Evolutionary conservation across 1,140 invertebrate species (phyloP), one percentile per base, ranked within the genome.

Genomic region (Charaxes varanes): DNA sequence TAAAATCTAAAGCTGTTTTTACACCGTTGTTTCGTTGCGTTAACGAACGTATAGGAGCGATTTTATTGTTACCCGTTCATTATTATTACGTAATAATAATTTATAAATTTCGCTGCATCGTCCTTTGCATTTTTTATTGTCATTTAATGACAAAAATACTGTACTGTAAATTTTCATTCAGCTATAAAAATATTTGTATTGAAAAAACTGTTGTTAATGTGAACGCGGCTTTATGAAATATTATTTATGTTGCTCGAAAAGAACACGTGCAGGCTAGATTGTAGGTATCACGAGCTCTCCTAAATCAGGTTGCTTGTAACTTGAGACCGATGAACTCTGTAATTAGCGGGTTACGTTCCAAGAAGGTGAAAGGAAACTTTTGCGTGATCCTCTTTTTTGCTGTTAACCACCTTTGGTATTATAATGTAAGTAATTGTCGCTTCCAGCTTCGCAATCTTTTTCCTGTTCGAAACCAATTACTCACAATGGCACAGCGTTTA

Each of bases 321-420:
- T 45, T 27, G 60, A 68, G 60, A 66, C 58, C 56, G 54, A 57
- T 60, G 62, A 65, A 67, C 65, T 59, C 43, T 16, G 42, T 68
- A 64, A 71, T 73, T 65, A 67, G 55, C 64, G 43, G 57, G 57
- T 69, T 63, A 62, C 57, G 53, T 73, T 66, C 65, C 50, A 41
- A 65, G 53, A 69, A 58, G 53, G 57, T 67, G 64, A 78, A 73
- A 62, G 54, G 64, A 69, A 62, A 70, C 48, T 65, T 52, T 63
- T 28, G 57, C 48, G 52, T 62, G 46, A 47, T 66, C 61, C 45
- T 56, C 15, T 63, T 64, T 62, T 66, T 61, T 61, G n/a, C 60
- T 28, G 45, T 43, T 47, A 44, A 47, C 48, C 38, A 62, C 41
- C 43, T 64, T 60, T 53, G 53, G 56, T 55, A 60, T 53, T 59